These are phyloP conservation scores for Tridacna gigas DNA, from an alignment of 2,888 invertebrate species.

Conservation along the genomic window DNA sequence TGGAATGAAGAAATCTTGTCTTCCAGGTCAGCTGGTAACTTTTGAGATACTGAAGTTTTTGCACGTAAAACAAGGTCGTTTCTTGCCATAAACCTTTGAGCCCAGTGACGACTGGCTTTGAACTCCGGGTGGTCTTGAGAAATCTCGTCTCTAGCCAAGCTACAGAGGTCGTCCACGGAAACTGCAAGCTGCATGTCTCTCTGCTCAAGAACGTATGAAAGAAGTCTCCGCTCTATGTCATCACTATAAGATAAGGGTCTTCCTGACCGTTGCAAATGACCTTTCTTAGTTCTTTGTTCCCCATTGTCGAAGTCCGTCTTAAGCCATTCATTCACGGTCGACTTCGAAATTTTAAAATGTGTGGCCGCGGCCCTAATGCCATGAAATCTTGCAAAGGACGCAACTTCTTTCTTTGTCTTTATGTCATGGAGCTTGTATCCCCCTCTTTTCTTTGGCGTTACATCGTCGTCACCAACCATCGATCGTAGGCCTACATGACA, in stretches of 20 bases:
- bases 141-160: slow-evolving; percentile 11
- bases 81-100: slow-evolving; percentile 31
- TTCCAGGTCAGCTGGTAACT: slow-evolving; percentile 38
- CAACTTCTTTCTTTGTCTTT: not conserved
- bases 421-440: not conserved
- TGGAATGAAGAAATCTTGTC: too few relatives aligned
- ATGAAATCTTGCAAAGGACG: not conserved
- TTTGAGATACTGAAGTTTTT: slow-evolving; percentile 41
- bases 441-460: not conserved
- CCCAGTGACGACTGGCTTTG: slow-evolving; percentile 44
- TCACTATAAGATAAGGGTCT: slow-evolving; percentile 30
- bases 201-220: slow-evolving; percentile 27
- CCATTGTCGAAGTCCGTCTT: not conserved
- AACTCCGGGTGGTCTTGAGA: slow-evolving; percentile 18
- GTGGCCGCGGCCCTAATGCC: slow-evolving; percentile 1
- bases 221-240: slow-evolving; percentile 20
- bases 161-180: slow-evolving; percentile 33
- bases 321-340: slow-evolving; percentile 4
- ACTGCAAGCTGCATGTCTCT: slow-evolving; percentile 35
- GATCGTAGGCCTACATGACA: not conserved
- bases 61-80: slow-evolving; percentile 31
- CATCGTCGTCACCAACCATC: not conserved
- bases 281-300: slow-evolving; percentile 1
- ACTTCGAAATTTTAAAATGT: slow-evolving; percentile 1
- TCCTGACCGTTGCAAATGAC: slow-evolving; percentile 8